These are phyloP conservation scores for Euphysa ruthae DNA, from an alignment of 30 jellyfish, hydroid and myxozoan species.

Conservation along the genomic window DNA sequence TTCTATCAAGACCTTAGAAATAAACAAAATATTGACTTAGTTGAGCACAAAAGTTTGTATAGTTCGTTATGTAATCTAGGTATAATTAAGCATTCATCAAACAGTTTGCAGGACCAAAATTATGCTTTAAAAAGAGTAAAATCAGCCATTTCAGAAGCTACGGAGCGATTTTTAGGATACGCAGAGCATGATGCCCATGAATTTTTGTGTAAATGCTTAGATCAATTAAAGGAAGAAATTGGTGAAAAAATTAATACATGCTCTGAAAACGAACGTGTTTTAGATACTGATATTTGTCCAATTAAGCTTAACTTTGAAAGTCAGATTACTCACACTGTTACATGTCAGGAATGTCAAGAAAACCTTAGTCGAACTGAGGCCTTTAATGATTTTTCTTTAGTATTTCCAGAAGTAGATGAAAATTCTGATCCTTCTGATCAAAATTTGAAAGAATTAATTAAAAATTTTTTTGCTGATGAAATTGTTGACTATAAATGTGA, in stretches of 20 bases:
- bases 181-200: slow-evolving; percentile 92
- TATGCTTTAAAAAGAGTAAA: slow-evolving; percentile 32
- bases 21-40: slow-evolving; percentile 6
- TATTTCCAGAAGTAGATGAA: slow-evolving; percentile 73
- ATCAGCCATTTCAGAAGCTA: slow-evolving; percentile 58
- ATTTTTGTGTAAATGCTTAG: slow-evolving; percentile 87
- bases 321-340: slow-evolving; percentile 40
- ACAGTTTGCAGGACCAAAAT: slow-evolving; percentile 36
- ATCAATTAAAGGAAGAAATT: slow-evolving; percentile 58
- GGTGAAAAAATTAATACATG: not conserved
- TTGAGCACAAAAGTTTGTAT: not conserved
- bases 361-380: slow-evolving; percentile 44
- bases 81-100: slow-evolving; percentile 15
- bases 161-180: slow-evolving; percentile 64
- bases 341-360: slow-evolving; percentile 46
- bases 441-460: slow-evolving; percentile 46
- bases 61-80: slow-evolving; percentile 17
- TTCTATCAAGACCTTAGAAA: slow-evolving; percentile 52
- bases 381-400: slow-evolving; percentile 59
- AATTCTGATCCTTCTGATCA: slow-evolving; percentile 49
- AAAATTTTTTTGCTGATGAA: slow-evolving; percentile 60
- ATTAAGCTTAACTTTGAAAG: slow-evolving; percentile 60
- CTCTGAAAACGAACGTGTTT: not conserved
- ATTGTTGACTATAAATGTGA: slow-evolving; percentile 56
- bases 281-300: slow-evolving; percentile 38